Base-by-base conservation (phyloP, 2,888 invertebrate genomes). In the Baronia brevicornis region DNA sequence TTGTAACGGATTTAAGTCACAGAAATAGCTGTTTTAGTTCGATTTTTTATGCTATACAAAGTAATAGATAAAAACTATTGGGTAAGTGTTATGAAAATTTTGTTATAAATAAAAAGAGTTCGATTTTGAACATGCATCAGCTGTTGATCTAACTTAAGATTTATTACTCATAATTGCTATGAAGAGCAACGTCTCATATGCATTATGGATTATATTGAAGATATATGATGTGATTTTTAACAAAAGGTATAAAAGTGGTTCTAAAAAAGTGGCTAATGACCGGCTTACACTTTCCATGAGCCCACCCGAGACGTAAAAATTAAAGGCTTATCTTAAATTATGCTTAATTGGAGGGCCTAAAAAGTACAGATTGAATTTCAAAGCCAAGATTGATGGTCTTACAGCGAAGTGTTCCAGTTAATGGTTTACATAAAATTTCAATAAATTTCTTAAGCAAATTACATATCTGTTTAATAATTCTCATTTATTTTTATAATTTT, bases 291-390 rank as follows among this genome's bases (percentile, higher is more conserved):
- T 75, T 72, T 66, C 54, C 51, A 60, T 50, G 49, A 52, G 80
- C 65, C 82, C 80, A 82, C 84, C 80, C 67, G 75, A 71, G 73
- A 71, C 56, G 74, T 58, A 69, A 59, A 79, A 78, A 82, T 77
- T 75, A 80, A 79, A 75, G 78, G 71, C 60, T 77, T 79, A 82
- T 78, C 77, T 79, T 58, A 72, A 82, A 84, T 82, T 79, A 78
- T 72, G 64, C 67, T 74, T 82, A 84, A 84, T 84, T 84, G 72
- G 54, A 69, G 79, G 80, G 68, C 71, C 65, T 66, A 64, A 71
- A 27, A 68, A 66, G 65, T 68, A 71, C 55, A 68, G 77, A 82
- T 80, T 80, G 70, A 79, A 79, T 78, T 71, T 77, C 71, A 66
- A 74, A 65, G 51, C 48, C 52, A 69, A 79, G 79, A 80, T 80